Conservation (phyloP, 2,797 vertebrate species). For the Poecilia picta region DNA sequence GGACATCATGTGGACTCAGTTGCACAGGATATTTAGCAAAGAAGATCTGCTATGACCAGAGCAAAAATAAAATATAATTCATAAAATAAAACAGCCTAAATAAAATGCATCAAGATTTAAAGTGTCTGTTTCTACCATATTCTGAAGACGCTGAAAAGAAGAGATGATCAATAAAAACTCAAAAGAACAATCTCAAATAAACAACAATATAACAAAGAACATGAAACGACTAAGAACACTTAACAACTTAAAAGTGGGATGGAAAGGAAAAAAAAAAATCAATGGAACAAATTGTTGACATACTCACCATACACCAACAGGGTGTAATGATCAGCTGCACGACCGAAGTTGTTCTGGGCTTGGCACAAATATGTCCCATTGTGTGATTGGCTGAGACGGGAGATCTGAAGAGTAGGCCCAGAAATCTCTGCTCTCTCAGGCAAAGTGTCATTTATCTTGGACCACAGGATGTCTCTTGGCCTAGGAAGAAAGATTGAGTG, state of each 20-base stretch:
- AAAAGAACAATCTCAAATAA: slow-evolving; percentile 32
- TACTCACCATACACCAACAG: slow-evolving; percentile 91
- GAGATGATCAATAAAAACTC: slow-evolving; percentile 39
- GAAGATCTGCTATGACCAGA: slow-evolving; percentile 45
- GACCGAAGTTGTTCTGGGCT: slow-evolving; percentile 89
- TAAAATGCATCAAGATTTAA: slow-evolving; percentile 44
- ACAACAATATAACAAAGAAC: slow-evolving; percentile 12
- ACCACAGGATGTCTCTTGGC: slow-evolving; percentile 88
- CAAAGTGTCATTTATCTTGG: slow-evolving; percentile 88
- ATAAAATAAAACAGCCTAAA: slow-evolving; percentile 56
- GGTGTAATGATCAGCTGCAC: slow-evolving; percentile 89
- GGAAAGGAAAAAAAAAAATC: slow-evolving; percentile 13
- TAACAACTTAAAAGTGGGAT: slow-evolving; percentile 13
- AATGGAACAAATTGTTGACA: not conserved
- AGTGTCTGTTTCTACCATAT: slow-evolving; percentile 24
- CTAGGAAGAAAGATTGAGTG: slow-evolving; percentile 57
- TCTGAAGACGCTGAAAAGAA: slow-evolving; percentile 35
- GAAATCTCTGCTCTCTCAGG: slow-evolving; percentile 87
- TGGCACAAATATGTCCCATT: slow-evolving; percentile 92
- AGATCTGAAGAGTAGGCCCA: slow-evolving; percentile 85
- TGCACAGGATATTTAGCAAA: slow-evolving; percentile 43
- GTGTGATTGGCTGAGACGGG: slow-evolving; percentile 87
- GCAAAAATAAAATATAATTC: slow-evolving; percentile 55
- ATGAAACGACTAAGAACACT: slow-evolving; percentile 25
- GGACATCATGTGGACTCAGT: slow-evolving; percentile 48